Evolutionary conservation across 2,888 invertebrate genomes (phyloP).

Genomic region (Athalia circularis): DNA sequence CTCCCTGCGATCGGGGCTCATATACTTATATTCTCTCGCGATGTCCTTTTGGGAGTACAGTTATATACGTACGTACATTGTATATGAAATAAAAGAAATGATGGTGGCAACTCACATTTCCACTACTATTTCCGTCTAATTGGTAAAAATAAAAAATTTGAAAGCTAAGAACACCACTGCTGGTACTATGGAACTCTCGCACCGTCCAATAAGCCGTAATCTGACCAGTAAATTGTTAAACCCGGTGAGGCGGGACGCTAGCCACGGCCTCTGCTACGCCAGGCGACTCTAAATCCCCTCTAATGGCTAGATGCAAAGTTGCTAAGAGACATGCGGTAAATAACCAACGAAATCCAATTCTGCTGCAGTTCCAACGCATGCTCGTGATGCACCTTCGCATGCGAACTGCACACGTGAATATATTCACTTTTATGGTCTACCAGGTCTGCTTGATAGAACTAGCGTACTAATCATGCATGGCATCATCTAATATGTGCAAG

Average conservation of each 20-base stretch:
- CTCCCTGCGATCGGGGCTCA: background rate
- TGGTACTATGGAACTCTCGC: constrained; percentile 4
- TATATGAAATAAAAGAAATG: background rate
- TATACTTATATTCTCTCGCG: constrained; percentile 4
- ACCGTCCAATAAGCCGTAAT: constrained; percentile 35
- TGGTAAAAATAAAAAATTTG: constrained; percentile 29
- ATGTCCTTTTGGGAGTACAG: background rate
- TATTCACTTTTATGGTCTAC: constrained; percentile 7
- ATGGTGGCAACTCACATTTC: background rate
- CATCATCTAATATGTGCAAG: no score
- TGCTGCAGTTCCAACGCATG: constrained; percentile 15
- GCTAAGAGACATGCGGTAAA: constrained; percentile 43
- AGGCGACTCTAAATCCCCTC: constrained; percentile 36
- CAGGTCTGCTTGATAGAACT: background rate
- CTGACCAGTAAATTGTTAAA: constrained; percentile 41
- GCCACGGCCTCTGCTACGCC: constrained; percentile 18
- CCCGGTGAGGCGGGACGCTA: constrained; percentile 28
- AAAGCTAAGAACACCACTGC: constrained; percentile 24
- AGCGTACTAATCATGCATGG: no score
- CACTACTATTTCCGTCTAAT: constrained; percentile 29
- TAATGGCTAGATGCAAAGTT: constrained; percentile 43
- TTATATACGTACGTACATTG: background rate
- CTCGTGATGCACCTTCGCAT: constrained; percentile 7
- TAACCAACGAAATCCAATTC: constrained; percentile 43
- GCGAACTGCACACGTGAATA: background rate